These are phyloP conservation scores for Potamilus streckersoni DNA, from an alignment of 1,140 invertebrate genomes.

Conservation along the genomic window DNA sequence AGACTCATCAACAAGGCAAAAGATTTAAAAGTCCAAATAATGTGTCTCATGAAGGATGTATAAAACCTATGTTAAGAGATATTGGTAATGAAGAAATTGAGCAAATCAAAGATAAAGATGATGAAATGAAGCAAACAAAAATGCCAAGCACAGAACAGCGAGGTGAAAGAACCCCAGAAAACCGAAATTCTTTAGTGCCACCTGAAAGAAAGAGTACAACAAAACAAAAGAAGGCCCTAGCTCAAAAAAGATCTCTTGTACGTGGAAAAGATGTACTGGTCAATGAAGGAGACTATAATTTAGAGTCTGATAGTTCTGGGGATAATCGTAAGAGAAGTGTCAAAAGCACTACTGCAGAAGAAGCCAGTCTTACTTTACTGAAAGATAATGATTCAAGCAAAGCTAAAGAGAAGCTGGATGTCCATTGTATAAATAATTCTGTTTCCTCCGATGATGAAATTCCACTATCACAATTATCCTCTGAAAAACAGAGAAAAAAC, in stretches of 20 bases:
- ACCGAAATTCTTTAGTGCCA: constrained; percentile 6
- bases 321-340: constrained; percentile 3
- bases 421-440: not conserved
- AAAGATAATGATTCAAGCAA: constrained; percentile 1
- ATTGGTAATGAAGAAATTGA: not conserved
- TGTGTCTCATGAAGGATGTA: no score
- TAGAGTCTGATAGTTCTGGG: constrained; percentile 21
- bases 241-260: constrained; percentile 19
- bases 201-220: constrained; percentile 42
- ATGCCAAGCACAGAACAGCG: constrained; percentile 1
- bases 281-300: constrained; percentile 1
- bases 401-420: not conserved
- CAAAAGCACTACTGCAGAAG: not conserved
- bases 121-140: not conserved
- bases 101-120: constrained; percentile 7
- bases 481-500: not conserved
- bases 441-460: constrained; percentile 6
- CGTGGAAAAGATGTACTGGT: constrained; percentile 7
- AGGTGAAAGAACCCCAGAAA: constrained; percentile 45
- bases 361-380: not conserved
- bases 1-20: no score
- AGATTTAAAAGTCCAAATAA: no score
- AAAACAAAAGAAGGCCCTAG: constrained; percentile 45
- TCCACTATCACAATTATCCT: not conserved
- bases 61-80: no score